Evolutionary conservation across 2,113 vertebrate species (phyloP), one percentile per base, ranked within the genome.

Genomic region (Ibidorhyncha struthersii): DNA sequence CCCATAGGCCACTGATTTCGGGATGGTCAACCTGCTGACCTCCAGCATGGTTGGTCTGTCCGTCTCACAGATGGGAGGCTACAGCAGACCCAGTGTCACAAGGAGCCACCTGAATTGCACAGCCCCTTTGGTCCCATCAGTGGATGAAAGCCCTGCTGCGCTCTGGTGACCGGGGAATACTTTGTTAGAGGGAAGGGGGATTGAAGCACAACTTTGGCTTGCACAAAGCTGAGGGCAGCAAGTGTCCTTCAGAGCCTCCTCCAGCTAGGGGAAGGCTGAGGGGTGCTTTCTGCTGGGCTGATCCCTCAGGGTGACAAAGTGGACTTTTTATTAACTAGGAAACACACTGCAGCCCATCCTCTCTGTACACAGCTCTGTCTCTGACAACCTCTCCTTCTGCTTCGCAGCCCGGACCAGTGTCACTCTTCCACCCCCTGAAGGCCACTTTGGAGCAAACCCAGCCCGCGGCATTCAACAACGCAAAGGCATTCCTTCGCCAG

Each of bases 381-480:
- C 59, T 91, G 80, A 90, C 22, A 45, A 3, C 50, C 5, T 50
- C 20, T 55, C 29, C 32, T 61, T 94, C 40, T 90, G 50, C 83
- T 72, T 93, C 38, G 12, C 97, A 98, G 98, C 98, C 98, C 2
- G 98, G 98, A 13, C 96, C 98, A 0, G 98, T 98, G 89, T 98
- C 98, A 3, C 97, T 98, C 17, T 98, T 98, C 96, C 98, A 98
- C 79, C 98, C 98, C 1, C 10, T 98, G 96, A 98, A 98, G 95
- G 98, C 98, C 86, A 98, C 98, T 62, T 98, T 99, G 98, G 99
- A 99, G 77, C 98, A 98, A 77, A 98, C 97, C 3, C 98, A 98
- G 17, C 97, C 98, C 2, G 6, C 97, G 0, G 94, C 97, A 2
- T 98, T 98, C 88, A 98, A 47, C 96, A 98, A 98, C 17, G 98